Percentiles rank a stretch among this genome's conserved stretches.
Evolutionary conservation across 2,888 invertebrate genomes (phyloP).

Genomic region (Trissoscelio sp.): DNA sequence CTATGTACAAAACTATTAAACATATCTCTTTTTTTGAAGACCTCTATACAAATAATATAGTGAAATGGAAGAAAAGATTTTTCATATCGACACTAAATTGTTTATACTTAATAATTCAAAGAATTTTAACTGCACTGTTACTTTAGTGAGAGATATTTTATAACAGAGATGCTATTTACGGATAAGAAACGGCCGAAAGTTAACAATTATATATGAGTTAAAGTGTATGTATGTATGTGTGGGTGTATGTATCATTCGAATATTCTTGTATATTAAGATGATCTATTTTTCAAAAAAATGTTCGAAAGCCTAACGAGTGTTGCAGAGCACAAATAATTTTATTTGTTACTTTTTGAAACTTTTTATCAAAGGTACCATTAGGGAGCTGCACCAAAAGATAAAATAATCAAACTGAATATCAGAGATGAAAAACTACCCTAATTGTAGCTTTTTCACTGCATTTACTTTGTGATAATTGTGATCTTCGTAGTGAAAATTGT

Average conservation of each 20-base stretch:
- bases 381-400: not conserved
- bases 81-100: constrained; percentile 10
- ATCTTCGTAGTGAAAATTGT: not conserved
- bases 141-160: constrained; percentile 34
- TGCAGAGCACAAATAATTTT: constrained; percentile 3
- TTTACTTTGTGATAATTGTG: constrained; percentile 13
- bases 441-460: not conserved
- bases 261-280: constrained; percentile 20
- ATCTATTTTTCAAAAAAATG: constrained; percentile 24
- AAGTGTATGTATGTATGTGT: constrained; percentile 2
- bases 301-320: constrained; percentile 13
- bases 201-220: constrained; percentile 2
- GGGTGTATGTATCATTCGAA: constrained; percentile 12
- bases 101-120: constrained; percentile 16
- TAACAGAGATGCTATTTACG: constrained; percentile 28
- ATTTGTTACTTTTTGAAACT: too few relatives aligned
- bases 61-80: too few relatives aligned
- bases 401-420: not conserved
- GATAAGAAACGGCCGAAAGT: constrained; percentile 6
- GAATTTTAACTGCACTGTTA: constrained; percentile 29
- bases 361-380: too few relatives aligned
- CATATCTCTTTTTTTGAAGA: too few relatives aligned
- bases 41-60: too few relatives aligned
- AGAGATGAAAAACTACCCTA: too few relatives aligned
- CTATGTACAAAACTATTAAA: constrained; percentile 26